phyloP scores from a whole-genome alignment of 1,140 invertebrate species.

The Danaus plexippus region DNA sequence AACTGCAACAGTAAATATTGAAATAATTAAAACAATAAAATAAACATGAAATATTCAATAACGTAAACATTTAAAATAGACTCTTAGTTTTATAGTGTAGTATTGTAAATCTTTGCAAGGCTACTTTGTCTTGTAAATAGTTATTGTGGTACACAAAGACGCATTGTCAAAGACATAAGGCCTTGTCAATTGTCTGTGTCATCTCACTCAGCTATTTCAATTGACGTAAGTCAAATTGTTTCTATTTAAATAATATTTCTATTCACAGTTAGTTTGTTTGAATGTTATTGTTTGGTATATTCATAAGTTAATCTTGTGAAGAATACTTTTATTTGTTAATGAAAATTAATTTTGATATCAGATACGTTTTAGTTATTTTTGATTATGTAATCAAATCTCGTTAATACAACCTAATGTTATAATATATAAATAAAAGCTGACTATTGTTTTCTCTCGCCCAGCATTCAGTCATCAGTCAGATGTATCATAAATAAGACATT shows the following conservation, averaged over 20 bases:
- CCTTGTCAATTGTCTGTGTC: slow-evolving; percentile 40
- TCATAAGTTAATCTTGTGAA: no score
- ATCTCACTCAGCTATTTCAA: slow-evolving; percentile 24
- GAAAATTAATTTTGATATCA: no score
- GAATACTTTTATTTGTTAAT: no score
- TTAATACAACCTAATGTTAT: no score
- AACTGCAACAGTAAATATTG: neutral
- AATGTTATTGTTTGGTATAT: no score
- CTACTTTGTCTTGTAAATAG: slow-evolving; percentile 53
- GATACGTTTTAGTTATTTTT: no score
- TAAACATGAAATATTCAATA: slow-evolving; percentile 37
- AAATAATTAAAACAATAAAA: slow-evolving; percentile 29
- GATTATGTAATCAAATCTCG: no score
- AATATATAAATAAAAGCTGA: no score
- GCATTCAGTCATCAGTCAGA: slow-evolving; percentile 33
- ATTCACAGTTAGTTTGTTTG: no score
- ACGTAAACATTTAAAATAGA: slow-evolving; percentile 46
- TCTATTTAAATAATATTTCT: no score
- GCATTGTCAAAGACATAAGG: slow-evolving; percentile 31
- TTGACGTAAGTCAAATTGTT: slow-evolving; percentile 11
- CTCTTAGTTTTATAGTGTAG: slow-evolving; percentile 33
- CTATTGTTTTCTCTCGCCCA: no score
- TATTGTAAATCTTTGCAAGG: slow-evolving; percentile 57
- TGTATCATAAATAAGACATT: slow-evolving; percentile 56
- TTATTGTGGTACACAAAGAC: slow-evolving; percentile 52